These are phyloP conservation scores for Pao palembangensis DNA, from an alignment of 2,113 vertebrate species.

Conservation along the genomic window DNA sequence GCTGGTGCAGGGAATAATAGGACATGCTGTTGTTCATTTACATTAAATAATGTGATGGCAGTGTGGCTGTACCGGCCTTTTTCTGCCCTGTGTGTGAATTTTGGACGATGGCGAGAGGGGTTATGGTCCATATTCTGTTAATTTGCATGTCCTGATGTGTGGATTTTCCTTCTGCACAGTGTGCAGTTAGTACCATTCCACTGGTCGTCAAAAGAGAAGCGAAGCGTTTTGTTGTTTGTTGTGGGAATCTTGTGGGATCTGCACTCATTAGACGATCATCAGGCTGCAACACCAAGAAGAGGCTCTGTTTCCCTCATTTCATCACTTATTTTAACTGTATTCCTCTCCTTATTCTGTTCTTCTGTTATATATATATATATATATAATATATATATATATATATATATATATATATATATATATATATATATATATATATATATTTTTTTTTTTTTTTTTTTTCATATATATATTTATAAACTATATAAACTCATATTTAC, in stretches of 20 bases:
- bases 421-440: no score
- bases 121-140: constrained; percentile 42
- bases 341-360: constrained; percentile 24
- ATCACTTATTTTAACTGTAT: constrained; percentile 53
- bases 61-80: constrained; percentile 39
- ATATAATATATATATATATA: no score
- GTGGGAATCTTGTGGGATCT: constrained; percentile 61
- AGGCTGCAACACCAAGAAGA: constrained; percentile 60
- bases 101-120: constrained; percentile 20
- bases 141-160: constrained; percentile 19
- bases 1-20: constrained; percentile 48
- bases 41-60: constrained; percentile 37
- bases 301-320: constrained; percentile 64
- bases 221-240: no score
- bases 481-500: no score
- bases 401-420: no score
- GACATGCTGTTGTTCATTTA: constrained; percentile 39
- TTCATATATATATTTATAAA: no score
- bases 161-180: constrained; percentile 42
- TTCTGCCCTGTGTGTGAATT: constrained; percentile 29
- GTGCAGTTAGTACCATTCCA: constrained; percentile 70
- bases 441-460: no score
- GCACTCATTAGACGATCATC: constrained; percentile 75
- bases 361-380: background rate
- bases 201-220: constrained; percentile 58